A percentile compares a stretch with the other conserved stretches of the same genome.
phyloP scores from a whole-genome alignment of 2,797 vertebrate species.

The Mormyrops attenuatus region DNA sequence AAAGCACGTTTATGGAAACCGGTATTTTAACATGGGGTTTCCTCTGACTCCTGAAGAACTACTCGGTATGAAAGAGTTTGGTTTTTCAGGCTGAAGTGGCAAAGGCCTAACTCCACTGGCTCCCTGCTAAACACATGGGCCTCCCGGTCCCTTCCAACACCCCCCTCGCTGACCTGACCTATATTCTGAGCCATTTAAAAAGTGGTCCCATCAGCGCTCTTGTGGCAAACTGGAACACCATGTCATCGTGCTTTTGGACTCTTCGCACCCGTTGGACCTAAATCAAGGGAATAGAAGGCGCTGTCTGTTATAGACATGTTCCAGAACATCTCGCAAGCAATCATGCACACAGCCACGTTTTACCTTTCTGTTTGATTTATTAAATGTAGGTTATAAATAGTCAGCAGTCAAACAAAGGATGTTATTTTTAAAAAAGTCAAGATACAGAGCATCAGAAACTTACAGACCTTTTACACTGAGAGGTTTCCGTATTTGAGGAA shows the following conservation, averaged over 20 bases:
- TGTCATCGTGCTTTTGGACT: background rate
- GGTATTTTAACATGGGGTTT: background rate
- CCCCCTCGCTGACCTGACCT: conserved; percentile 6
- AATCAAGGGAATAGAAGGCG: background rate
- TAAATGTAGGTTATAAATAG: conserved; percentile 64
- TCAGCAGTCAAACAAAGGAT: conserved; percentile 55
- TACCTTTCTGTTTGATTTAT: conserved; percentile 54
- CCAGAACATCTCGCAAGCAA: background rate
- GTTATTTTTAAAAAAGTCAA: conserved; percentile 59
- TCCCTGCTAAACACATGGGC: background rate
- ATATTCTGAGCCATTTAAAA: background rate
- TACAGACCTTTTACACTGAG: conserved; percentile 50
- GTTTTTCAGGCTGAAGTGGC: background rate
- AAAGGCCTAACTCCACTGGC: background rate
- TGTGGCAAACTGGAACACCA: background rate
- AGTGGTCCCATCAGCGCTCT: background rate
- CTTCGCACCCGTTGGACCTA: background rate
- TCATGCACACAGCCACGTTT: conserved; percentile 29
- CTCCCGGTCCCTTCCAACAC: background rate
- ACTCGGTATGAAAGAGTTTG: background rate
- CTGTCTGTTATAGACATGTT: background rate
- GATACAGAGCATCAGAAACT: conserved; percentile 52
- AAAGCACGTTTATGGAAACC: background rate
- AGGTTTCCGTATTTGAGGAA: conserved; percentile 52
- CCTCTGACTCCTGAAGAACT: background rate